Evolutionary conservation across 2,888 invertebrate species (phyloP), one percentile per base, ranked within the genome.

Genomic region (Drosophila acutilabella): DNA sequence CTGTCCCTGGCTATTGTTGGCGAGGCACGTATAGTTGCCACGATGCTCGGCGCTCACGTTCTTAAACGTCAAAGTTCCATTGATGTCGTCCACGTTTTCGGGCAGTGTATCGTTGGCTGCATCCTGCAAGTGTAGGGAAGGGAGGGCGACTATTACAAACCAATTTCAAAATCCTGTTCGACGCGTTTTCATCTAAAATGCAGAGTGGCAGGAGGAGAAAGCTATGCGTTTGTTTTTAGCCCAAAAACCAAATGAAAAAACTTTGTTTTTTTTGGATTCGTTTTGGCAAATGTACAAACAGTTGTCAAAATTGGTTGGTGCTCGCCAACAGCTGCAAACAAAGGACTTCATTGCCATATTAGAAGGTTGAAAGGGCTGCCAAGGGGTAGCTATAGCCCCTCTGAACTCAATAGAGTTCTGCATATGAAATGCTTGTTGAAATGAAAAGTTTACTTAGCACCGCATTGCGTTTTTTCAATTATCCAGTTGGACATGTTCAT

Each of bases 1-100:
- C 71, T 94, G 93, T 4, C 96, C 96, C 88, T 97, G 96, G 4
- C 94, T 94, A 84, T 96, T 97, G 13, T 94, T 94, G 0, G 97
- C 98, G 3, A 96, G 93, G 91, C 98, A 98, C 2, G 96, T 97
- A 92, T 98, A 98, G 78, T 94, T 94, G 7, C 98, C 98, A 58
- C 95, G 94, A 90, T 96, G 96, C n/a, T 95, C 94, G 2, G 94
- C 93, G 40, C 94, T 93, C 0, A 98, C 98, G 50, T 95, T 95
- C 64, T 95, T 94, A 89, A 98, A 97, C 88, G 96, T 94, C 56
- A 98, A 93, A 0, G 97, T 98, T 8, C 98, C 98, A 90, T 98
- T 97, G 64, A 95, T 93, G 78, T 97, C 97, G 36, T 95, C 94
- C 74, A 98, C 94, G 79, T 97, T 96, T 41, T 94, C 94, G 0